Evolutionary conservation across 2,113 vertebrate species (phyloP), one percentile per base, ranked within the genome.

Genomic region (Atractosteus spatula): DNA sequence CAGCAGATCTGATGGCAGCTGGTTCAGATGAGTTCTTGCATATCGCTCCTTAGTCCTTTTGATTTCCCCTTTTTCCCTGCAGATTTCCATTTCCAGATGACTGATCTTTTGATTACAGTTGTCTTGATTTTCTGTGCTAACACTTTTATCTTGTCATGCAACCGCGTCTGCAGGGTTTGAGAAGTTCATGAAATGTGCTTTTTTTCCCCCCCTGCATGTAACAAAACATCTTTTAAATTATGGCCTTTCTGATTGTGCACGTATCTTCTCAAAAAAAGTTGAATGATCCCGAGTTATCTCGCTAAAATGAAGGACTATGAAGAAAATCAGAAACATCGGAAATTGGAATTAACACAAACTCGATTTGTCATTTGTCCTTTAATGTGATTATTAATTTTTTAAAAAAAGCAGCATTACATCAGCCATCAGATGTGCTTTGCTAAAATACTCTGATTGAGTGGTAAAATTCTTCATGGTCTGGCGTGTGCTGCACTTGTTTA

Each of bases 41-140:
- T 45, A 67, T 67, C n/a, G 42, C 65, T 67, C 45, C 65, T 44
- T 67, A 45, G 44, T 67, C 65, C 45, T 29, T 67, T 3, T 43
- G 42, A 55, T 70, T 59, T 61, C 5, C 13, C 51, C 41, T 51
- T 63, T 67, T 47, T 71, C 66, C 56, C 71, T 4, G 67, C 16
- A 44, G 70, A 62, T 72, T 70, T 70, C 41, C 61, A 3, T 62
- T 47, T 11, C 61, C 74, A 66, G 59, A 77, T 75, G 55, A 67
- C 44, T 69, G 41, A 68, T 62, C 74, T 66, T 29, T 62, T 59
- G 47, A 43, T 66, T 41, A 41, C 17, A 13, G 55, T 75, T 65
- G 54, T 68, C 77, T 55, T 71, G 66, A 57, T 69, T 54, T 66
- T 54, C 44, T 4, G 11, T 17, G 41, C 56, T 47, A 59, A 3